A percentile compares a stretch with the other conserved stretches of the same genome.
Evolutionary conservation across 1,140 invertebrate genomes (phyloP).

Genomic region (Drosophila watanabei): DNA sequence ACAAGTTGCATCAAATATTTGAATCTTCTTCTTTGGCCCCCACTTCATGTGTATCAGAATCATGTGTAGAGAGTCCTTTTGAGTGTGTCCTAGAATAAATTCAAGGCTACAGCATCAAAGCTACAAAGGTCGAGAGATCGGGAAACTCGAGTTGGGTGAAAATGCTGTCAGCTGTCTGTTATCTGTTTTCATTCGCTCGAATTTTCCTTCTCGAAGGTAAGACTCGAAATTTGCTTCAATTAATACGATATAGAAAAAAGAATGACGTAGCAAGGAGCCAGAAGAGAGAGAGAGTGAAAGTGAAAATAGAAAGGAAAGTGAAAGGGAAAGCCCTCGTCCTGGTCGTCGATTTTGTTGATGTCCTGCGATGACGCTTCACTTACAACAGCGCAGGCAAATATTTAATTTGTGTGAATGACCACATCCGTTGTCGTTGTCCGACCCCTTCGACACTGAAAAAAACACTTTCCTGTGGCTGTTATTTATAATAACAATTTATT

Average conservation of each 20-base stretch:
- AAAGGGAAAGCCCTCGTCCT: conserved; percentile 17
- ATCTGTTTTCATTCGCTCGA: conserved; percentile 23
- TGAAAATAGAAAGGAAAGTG: neutral
- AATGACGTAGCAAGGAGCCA: neutral
- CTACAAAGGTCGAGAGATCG: neutral
- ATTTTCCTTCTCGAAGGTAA: conserved; percentile 13
- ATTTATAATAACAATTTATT: neutral
- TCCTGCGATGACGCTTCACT: conserved; percentile 48
- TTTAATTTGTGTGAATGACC: conserved; percentile 78
- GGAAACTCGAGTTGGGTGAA: neutral
- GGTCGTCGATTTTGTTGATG: conserved; percentile 27
- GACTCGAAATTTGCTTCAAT: conserved; percentile 53
- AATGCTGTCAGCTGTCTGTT: conserved; percentile 20
- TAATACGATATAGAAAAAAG: conserved; percentile 46
- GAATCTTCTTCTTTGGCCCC: neutral
- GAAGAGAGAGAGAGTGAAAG: neutral
- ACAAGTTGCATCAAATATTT: neutral
- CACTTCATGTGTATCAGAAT: neutral
- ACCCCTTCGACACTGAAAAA: conserved; percentile 3
- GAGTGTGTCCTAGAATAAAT: conserved; percentile 9
- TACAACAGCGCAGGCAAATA: conserved; percentile 67
- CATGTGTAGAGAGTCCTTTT: conserved; percentile 18
- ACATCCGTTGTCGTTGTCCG: conserved; percentile 53
- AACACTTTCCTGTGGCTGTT: neutral
- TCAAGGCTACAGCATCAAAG: neutral